Evolutionary conservation across 64 coral and sea anemone genomes (phyloP).

Genomic region (Cladopsammia gracilis): DNA sequence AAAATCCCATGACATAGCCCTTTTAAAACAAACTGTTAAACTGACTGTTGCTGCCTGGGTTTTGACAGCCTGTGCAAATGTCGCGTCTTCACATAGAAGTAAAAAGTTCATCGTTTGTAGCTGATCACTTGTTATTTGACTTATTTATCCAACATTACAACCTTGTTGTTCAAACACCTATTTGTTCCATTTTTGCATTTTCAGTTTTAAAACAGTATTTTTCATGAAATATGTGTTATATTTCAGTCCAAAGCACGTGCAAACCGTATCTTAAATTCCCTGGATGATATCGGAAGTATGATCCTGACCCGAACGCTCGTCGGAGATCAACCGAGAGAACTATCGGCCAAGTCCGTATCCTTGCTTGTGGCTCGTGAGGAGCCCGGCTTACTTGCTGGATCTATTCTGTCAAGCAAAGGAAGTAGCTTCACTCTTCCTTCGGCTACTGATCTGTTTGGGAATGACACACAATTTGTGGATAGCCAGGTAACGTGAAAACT

Average conservation of each 20-base stretch:
- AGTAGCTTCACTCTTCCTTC: constrained; percentile 38
- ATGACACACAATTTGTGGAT: not conserved
- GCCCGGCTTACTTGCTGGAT: constrained; percentile 5
- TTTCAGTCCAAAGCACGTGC: not conserved
- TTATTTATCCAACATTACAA: not conserved
- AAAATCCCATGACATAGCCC: no score
- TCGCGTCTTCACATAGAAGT: no score
- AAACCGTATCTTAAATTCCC: not conserved
- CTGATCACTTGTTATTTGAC: no score
- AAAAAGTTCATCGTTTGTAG: no score
- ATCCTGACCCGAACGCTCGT: constrained; percentile 38
- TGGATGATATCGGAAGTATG: constrained; percentile 30
- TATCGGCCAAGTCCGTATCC: not conserved
- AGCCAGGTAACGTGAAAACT: constrained; percentile 40
- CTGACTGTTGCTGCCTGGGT: no score
- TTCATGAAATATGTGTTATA: no score
- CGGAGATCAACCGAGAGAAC: not conserved
- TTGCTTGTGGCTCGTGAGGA: not conserved
- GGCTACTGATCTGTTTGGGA: not conserved
- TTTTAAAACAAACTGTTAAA: no score
- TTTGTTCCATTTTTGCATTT: no score
- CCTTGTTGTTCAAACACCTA: not conserved
- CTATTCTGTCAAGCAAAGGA: constrained; percentile 5
- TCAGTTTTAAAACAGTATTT: no score
- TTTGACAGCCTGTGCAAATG: no score